Conservation (phyloP, 2,113 vertebrate genomes). For the Trematocara unimaculatum region DNA sequence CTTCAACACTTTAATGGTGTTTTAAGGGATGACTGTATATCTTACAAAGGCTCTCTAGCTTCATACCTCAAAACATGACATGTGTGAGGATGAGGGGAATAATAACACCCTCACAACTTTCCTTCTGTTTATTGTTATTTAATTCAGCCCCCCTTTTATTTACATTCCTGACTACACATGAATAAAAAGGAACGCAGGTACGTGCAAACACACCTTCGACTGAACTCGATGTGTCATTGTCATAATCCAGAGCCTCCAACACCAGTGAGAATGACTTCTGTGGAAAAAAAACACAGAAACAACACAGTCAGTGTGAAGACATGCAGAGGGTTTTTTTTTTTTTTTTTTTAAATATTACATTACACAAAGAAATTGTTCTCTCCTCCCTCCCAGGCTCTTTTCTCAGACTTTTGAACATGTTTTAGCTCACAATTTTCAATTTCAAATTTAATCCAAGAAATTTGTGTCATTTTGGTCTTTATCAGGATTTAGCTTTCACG, state of each 20-base stretch:
- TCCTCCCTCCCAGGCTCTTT: neutral
- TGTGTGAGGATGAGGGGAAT: neutral
- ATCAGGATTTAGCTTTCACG: neutral
- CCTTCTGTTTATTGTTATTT: neutral
- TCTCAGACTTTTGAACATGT: neutral
- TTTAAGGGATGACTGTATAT: neutral
- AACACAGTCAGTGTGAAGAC: neutral
- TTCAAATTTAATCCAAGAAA: neutral
- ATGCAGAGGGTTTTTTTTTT: rapidly evolving
- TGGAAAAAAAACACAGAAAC: neutral
- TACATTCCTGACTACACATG: neutral
- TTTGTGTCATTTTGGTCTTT: neutral
- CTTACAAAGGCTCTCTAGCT: neutral
- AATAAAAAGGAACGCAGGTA: neutral
- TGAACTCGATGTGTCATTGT: slow-evolving; percentile 68
- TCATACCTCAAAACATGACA: neutral
- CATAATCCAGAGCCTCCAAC: slow-evolving; percentile 70
- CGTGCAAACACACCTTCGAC: slow-evolving; percentile 30
- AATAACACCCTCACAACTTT: neutral
- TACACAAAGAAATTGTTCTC: neutral
- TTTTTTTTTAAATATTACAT: neutral
- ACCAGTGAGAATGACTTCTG: slow-evolving; percentile 78
- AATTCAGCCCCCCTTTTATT: neutral
- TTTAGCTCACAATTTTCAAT: neutral
- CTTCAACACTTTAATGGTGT: neutral